A percentile compares a stretch with the other conserved stretches of the same genome.
These are phyloP conservation scores for Globia sparganii DNA, from an alignment of 2,888 invertebrate species.

Conservation along the genomic window DNA sequence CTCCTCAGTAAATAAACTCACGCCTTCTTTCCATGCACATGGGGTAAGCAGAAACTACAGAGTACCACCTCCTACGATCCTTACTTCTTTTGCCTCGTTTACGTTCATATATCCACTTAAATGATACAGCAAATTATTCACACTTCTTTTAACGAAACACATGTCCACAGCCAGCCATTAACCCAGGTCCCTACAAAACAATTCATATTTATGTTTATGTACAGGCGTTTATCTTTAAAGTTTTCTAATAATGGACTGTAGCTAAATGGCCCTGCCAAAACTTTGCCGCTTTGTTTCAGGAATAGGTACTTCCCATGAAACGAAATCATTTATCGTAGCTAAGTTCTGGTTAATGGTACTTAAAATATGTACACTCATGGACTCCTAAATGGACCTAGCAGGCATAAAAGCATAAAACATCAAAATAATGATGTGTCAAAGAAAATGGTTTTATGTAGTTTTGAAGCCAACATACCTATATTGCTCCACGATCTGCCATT, in stretches of 20 bases:
- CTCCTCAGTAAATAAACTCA: no score
- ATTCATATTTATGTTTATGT: constrained; percentile 60
- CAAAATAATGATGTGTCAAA: background rate
- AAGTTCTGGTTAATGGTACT: constrained; percentile 31
- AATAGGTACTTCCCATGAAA: constrained; percentile 58
- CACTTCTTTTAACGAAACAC: constrained; percentile 15
- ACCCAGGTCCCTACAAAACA: constrained; percentile 45
- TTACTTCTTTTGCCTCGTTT: no score
- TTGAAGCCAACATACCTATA: background rate
- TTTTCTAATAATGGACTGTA: constrained; percentile 75
- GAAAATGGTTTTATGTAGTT: background rate
- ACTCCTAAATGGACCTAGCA: background rate
- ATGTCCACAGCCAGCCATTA: constrained; percentile 21
- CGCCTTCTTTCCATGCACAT: no score
- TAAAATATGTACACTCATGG: constrained; percentile 1
- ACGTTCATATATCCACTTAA: no score
- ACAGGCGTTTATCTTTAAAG: constrained; percentile 73
- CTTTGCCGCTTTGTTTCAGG: constrained; percentile 67
- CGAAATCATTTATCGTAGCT: constrained; percentile 62
- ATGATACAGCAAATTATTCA: background rate
- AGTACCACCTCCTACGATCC: no score
- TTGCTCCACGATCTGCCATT: background rate
- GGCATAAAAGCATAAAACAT: background rate
- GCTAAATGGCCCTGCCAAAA: constrained; percentile 67
- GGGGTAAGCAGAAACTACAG: no score